These are phyloP conservation scores for Poeciliopsis presidionis DNA, from an alignment of 2,797 vertebrate species.

Conservation along the genomic window DNA sequence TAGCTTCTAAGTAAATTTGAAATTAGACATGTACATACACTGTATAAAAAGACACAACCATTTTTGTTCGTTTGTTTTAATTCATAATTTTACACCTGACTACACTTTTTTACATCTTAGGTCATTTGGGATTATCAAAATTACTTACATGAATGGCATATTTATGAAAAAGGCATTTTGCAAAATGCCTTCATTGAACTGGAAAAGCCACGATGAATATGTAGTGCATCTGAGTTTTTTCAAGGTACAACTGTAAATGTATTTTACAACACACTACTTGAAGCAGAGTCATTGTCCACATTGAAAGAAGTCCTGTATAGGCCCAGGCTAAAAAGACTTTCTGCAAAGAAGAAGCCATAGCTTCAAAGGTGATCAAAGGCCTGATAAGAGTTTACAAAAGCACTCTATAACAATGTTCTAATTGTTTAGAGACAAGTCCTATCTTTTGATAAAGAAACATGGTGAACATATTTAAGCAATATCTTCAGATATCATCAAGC, in stretches of 20 bases:
- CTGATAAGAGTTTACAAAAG: neutral
- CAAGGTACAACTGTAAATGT: neutral
- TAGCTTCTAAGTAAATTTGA: conserved; percentile 7
- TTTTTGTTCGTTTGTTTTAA: neutral
- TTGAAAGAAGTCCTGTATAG: neutral
- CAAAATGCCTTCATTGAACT: neutral
- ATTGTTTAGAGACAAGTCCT: neutral
- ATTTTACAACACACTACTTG: neutral
- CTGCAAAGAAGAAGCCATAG: neutral
- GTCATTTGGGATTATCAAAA: neutral
- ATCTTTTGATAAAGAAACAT: neutral
- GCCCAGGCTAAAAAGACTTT: neutral
- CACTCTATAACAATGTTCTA: neutral
- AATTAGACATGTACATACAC: neutral
- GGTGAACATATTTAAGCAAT: neutral
- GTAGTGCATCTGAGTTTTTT: neutral
- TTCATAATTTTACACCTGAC: neutral
- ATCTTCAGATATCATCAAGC: neutral
- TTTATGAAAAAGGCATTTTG: too few relatives aligned
- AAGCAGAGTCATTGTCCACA: too few relatives aligned
- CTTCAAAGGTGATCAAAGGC: neutral
- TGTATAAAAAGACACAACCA: neutral
- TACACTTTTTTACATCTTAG: neutral
- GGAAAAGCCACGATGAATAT: neutral
- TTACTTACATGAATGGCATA: neutral